Conservation (phyloP, 2,797 vertebrate species). For the Hippopotamyrus pictus region DNA sequence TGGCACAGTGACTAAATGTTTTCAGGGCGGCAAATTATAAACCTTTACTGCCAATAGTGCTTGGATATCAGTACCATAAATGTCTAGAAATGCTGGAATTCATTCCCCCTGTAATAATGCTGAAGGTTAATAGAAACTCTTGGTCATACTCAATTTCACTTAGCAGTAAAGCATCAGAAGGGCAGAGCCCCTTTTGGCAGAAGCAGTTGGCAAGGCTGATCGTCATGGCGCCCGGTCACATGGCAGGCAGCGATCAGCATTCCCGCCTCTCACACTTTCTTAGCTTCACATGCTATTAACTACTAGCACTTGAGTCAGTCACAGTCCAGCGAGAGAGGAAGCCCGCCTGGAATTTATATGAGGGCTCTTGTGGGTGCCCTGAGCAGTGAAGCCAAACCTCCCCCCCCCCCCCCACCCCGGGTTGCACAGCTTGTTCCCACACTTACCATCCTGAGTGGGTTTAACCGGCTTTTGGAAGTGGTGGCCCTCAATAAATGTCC, state of each 20-base stretch:
- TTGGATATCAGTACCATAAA: not conserved
- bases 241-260: conserved; percentile 5
- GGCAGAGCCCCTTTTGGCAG: conserved; percentile 9
- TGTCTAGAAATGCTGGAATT: not conserved
- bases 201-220: not conserved
- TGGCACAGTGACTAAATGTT: not conserved
- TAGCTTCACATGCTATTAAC: conserved; percentile 48
- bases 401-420: conserved; percentile 24
- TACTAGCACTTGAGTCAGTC: conserved; percentile 41
- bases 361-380: conserved; percentile 46
- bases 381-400: conserved; percentile 35
- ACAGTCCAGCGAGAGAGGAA: conserved; percentile 32
- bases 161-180: not conserved
- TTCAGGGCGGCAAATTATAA: not conserved
- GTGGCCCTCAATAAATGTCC: conserved; percentile 46
- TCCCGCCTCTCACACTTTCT: conserved; percentile 24
- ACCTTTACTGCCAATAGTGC: not conserved
- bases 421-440: conserved; percentile 43
- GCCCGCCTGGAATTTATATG: conserved; percentile 44
- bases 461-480: conserved; percentile 46
- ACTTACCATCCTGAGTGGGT: conserved; percentile 28
- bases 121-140: not conserved
- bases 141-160: not conserved
- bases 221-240: not conserved
- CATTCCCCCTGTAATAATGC: not conserved